A percentile compares a stretch with the other conserved stretches of the same genome.
Evolutionary conservation across 2,113 vertebrate species (phyloP).

Genomic region (Fregetta grallaria): DNA sequence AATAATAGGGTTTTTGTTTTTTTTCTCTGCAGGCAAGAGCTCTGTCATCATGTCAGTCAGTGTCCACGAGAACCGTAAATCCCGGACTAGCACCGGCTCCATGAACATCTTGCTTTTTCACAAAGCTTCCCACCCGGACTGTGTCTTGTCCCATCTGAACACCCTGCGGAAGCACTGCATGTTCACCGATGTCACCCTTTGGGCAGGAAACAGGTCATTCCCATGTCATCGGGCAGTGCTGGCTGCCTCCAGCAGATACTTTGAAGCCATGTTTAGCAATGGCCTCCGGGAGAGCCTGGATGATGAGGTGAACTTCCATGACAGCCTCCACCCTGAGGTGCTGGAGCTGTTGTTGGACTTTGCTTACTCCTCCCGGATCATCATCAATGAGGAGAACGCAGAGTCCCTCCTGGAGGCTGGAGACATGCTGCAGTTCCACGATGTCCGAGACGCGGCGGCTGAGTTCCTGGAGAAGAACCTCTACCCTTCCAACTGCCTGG

Average conservation of each 20-base stretch:
- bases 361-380: constrained; percentile 90
- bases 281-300: constrained; percentile 91
- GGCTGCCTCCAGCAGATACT: constrained; percentile 93
- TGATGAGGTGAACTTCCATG: constrained; percentile 89
- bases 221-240: constrained; percentile 91
- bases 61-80: constrained; percentile 94
- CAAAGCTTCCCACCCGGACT: constrained; percentile 92
- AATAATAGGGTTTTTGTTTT: not conserved
- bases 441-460: constrained; percentile 87
- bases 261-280: constrained; percentile 96
- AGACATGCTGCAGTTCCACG: constrained; percentile 95
- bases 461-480: constrained; percentile 95
- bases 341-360: constrained; percentile 93
- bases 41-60: constrained; percentile 87
- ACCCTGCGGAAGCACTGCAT: constrained; percentile 88
- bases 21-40: constrained; percentile 3
- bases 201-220: constrained; percentile 90
- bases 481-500: constrained; percentile 90
- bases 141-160: constrained; percentile 90
- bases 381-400: constrained; percentile 92
- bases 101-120: constrained; percentile 93
- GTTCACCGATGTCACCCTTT: constrained; percentile 94
- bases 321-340: constrained; percentile 92
- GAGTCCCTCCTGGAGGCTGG: constrained; percentile 92
- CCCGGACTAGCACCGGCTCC: constrained; percentile 88